Evolutionary conservation across 2,113 vertebrate species (phyloP), one percentile per base, ranked within the genome.

Genomic region (Peromyscus californicus): DNA sequence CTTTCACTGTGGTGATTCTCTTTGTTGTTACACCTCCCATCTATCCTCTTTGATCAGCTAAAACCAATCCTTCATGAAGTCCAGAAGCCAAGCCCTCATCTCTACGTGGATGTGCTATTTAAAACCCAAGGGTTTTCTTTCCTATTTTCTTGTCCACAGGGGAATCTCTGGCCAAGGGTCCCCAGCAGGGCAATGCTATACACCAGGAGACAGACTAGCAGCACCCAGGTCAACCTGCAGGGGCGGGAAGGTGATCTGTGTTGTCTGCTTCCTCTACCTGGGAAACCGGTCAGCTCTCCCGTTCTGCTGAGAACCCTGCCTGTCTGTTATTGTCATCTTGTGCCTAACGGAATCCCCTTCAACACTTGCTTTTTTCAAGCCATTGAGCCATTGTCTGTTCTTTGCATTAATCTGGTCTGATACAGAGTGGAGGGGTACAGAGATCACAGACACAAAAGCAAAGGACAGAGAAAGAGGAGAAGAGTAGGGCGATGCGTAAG

Each of bases 31-130:
- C 9, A 70, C 74, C 1, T 85, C 7, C 24, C 11, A 83, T 36
- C 42, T 72, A 4, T 36, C 83, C 83, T 72, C 21, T 90, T 82
- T 54, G 45, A 82, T 51, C 17, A 83, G 17, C 36, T 61, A 48
- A 95, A 96, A 75, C n/a, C 3, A 82, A 91, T 36, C 31, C 31
- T 72, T 31, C 21, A 54, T 39, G 69, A 26, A 15, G 3, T 72
- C 75, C 79, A 76, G 65, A 84, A 67, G 24, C 22, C 36, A 96
- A 94, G 72, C 7, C 13, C 21, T 88, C 86, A 39, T 13, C 42
- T 95, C 76, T 72, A 17, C 85, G 87, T 97, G 90, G 21, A 85
- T 8, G 17, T 72, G 22, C 69, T 63, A 48, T 42, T 76, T 86
- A 36, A 72, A 79, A 45, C 83, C 33, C 16, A 54, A 96, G 57